Percentiles rank a stretch among this genome's conserved stretches.
Evolutionary conservation across 2,113 vertebrate species (phyloP).

Genomic region (Junco hyemalis): DNA sequence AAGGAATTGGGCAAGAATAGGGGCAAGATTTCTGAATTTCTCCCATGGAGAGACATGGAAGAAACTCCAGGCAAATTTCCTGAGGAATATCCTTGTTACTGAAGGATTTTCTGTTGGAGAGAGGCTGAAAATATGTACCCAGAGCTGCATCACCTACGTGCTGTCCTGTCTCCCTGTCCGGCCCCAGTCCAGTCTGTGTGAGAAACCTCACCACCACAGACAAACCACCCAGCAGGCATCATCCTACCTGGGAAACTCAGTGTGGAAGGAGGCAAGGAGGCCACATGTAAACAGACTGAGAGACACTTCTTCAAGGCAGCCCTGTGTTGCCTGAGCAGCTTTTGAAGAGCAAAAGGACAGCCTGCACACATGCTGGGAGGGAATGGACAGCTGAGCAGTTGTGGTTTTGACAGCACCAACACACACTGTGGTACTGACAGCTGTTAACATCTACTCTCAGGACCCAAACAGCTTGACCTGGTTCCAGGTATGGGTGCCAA

Average conservation of each 20-base stretch:
- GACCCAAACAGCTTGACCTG: not conserved
- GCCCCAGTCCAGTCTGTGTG: not conserved
- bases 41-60: not conserved
- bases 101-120: not conserved
- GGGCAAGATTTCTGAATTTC: not conserved
- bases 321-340: not conserved
- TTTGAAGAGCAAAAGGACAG: not conserved
- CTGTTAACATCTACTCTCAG: not conserved
- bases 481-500: not conserved
- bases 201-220: not conserved
- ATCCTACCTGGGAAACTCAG: not conserved
- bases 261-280: not conserved
- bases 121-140: accelerated
- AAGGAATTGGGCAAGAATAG: not conserved
- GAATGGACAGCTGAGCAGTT: not conserved
- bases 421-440: not conserved
- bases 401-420: not conserved
- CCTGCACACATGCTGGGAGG: too few relatives aligned
- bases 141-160: accelerated
- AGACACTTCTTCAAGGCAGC: not conserved
- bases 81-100: not conserved
- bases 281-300: not conserved
- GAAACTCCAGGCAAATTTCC: not conserved
- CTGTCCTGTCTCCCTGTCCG: not conserved
- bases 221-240: not conserved